These are phyloP conservation scores for Bergia puertoricense DNA, from an alignment of 92 coral and sea anemone species.

Conservation along the genomic window DNA sequence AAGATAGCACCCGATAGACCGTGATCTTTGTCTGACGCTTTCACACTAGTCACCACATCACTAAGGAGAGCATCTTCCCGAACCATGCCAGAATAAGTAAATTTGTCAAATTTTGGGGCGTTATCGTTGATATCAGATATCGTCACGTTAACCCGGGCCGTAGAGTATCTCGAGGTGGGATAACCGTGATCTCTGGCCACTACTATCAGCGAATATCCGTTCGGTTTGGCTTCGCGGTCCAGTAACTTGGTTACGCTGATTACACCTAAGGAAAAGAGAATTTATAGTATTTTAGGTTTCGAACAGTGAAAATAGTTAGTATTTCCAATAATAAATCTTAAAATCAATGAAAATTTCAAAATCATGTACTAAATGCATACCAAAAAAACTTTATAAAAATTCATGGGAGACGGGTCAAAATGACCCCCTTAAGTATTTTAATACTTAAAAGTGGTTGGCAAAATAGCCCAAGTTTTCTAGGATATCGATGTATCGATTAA, in stretches of 20 bases:
- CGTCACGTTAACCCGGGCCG: slow-evolving; percentile 76
- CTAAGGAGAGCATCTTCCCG: slow-evolving; percentile 73
- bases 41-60: slow-evolving; percentile 67
- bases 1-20: slow-evolving; percentile 84
- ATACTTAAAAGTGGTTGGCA: no score
- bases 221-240: slow-evolving; percentile 90
- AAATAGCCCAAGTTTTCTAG: no score
- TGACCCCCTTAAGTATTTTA: no score
- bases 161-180: slow-evolving; percentile 71
- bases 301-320: neutral
- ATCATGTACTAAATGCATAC: no score
- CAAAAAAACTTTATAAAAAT: no score
- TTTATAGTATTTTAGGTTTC: neutral
- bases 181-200: slow-evolving; percentile 95
- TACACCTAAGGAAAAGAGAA: slow-evolving; percentile 53
- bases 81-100: slow-evolving; percentile 74
- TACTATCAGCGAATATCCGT: slow-evolving; percentile 75
- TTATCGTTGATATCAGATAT: slow-evolving; percentile 94
- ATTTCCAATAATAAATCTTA: no score
- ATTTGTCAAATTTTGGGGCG: slow-evolving; percentile 84
- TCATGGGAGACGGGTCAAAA: no score
- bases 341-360: no score
- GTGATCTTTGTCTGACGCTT: slow-evolving; percentile 82
- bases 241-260: slow-evolving; percentile 65
- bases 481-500: no score